phyloP scores from a whole-genome alignment of 2,888 invertebrate species.

The Spodoptera exigua region DNA sequence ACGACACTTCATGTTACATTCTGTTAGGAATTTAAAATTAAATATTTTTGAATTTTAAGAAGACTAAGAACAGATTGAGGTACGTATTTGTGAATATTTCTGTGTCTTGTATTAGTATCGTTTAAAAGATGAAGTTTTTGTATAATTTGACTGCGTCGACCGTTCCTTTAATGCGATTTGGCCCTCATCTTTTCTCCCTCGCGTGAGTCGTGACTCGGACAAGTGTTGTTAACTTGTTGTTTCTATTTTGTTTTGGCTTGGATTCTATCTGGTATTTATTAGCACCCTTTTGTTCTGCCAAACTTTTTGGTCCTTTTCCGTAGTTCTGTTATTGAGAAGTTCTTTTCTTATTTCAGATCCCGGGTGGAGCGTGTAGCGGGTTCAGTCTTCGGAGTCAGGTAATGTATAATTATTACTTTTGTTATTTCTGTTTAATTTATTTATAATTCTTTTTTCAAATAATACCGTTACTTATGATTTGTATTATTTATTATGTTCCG shows the following conservation, averaged over 20 bases:
- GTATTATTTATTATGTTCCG: conserved; percentile 4
- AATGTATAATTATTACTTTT: conserved; percentile 63
- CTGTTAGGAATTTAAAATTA: conserved; percentile 69
- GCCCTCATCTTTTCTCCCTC: conserved; percentile 70
- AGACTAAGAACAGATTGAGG: conserved; percentile 59
- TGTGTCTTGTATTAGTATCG: conserved; percentile 36
- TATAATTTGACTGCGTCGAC: conserved; percentile 79
- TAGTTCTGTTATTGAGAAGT: conserved; percentile 44
- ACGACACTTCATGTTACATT: conserved; percentile 78
- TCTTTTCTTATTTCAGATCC: conserved; percentile 71
- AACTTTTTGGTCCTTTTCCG: conserved; percentile 50
- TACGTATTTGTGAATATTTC: conserved; percentile 65
- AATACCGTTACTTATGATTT: conserved; percentile 1
- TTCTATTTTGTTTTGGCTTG: conserved; percentile 80
- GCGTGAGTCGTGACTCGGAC: conserved; percentile 73
- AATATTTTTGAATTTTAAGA: conserved; percentile 53
- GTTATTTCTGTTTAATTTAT: conserved; percentile 28
- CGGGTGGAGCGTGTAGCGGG: conserved; percentile 23
- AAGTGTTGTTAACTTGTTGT: conserved; percentile 85
- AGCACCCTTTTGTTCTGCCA: conserved; percentile 46
- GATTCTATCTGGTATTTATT: conserved; percentile 66
- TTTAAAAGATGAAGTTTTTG: conserved; percentile 58
- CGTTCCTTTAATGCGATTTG: conserved; percentile 76
- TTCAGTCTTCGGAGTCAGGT: conserved; percentile 58
- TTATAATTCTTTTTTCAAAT: conserved; percentile 13